Conservation (phyloP, 2,888 invertebrate species). For the Chymomyza amoena region DNA sequence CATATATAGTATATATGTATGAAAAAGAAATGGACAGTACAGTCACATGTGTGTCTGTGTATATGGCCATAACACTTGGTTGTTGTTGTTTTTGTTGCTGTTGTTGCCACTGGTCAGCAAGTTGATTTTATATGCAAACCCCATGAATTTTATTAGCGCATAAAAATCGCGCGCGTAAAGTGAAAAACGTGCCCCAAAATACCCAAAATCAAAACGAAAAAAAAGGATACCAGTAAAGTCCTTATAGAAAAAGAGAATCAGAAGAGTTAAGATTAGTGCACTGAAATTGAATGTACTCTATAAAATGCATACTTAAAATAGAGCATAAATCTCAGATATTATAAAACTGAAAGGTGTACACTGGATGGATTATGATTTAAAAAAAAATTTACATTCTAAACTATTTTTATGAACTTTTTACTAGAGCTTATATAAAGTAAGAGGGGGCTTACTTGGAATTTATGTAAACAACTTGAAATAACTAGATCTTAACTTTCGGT, state of each 20-base stretch:
- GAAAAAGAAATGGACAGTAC: not conserved
- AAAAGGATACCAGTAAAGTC: not conserved
- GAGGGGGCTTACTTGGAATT: too few species aligned
- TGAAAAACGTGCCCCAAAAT: conserved; percentile 12
- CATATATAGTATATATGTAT: not conserved
- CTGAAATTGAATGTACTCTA: not conserved
- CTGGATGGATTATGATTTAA: too few species aligned
- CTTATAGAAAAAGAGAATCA: not conserved
- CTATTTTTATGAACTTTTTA: too few species aligned
- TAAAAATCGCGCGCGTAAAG: conserved; percentile 40
- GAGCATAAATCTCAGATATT: not conserved
- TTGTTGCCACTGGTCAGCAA: conserved; percentile 17
- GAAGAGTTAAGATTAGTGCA: not conserved
- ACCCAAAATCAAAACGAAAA: conserved; percentile 13
- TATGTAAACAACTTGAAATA: too few species aligned
- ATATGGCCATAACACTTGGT: not conserved
- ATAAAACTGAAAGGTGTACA: not conserved
- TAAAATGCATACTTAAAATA: not conserved
- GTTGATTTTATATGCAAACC: conserved; percentile 50
- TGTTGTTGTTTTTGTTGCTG: not conserved
- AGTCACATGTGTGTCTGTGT: not conserved
- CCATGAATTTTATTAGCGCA: conserved; percentile 60
- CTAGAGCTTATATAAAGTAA: too few species aligned
- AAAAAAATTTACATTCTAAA: too few species aligned
- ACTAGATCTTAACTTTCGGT: too few species aligned